Evolutionary conservation across 2,888 invertebrate species (phyloP).

Genomic region (Seira ritae): DNA sequence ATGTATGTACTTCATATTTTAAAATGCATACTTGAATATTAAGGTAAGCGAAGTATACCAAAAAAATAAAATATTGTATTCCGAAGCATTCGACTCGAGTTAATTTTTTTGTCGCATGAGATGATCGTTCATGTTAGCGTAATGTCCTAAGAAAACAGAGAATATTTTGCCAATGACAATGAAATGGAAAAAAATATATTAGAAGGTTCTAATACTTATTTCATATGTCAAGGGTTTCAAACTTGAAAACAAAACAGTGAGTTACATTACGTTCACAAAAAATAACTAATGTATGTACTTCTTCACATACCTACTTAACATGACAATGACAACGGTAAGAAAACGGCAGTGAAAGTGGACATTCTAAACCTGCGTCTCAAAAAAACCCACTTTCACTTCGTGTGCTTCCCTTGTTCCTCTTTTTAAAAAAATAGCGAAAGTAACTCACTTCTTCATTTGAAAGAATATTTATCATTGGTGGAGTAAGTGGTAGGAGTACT

Average conservation of each 20-base stretch:
- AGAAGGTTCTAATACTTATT: constrained; percentile 38
- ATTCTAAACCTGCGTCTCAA: no score
- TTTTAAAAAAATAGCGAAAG: no score
- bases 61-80: constrained; percentile 2
- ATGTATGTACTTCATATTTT: constrained; percentile 24
- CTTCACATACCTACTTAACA: no score
- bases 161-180: constrained; percentile 62
- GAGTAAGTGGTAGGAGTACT: no score
- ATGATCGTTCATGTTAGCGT: no score
- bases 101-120: neutral
- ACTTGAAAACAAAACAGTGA: constrained; percentile 43
- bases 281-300: neutral
- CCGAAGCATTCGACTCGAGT: no score
- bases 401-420: no score
- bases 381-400: no score
- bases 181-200: constrained; percentile 49
- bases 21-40: constrained; percentile 10
- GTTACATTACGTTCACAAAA: constrained; percentile 20
- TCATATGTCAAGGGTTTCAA: neutral
- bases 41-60: constrained; percentile 46
- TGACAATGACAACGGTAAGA: no score
- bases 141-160: constrained; percentile 45
- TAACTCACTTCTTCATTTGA: no score
- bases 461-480: no score
- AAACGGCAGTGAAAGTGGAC: no score